Percentiles rank a stretch among this genome's conserved stretches.
Evolutionary conservation across 2,888 invertebrate genomes (phyloP).

Genomic region (Agriopis marginaria): DNA sequence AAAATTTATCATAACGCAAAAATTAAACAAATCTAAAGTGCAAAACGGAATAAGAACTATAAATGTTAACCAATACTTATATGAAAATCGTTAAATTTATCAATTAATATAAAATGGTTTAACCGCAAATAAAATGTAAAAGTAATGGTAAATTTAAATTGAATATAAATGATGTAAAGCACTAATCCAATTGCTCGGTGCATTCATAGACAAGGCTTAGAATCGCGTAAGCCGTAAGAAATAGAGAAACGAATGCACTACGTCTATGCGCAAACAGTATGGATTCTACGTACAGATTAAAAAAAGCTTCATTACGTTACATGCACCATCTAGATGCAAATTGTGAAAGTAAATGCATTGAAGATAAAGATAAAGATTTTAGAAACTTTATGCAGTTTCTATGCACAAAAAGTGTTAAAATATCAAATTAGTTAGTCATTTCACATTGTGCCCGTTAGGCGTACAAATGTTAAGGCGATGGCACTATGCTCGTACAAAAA

Average conservation of each 20-base stretch:
- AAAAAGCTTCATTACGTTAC: background rate
- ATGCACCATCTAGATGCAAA: too few relatives aligned
- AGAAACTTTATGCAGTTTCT: too few relatives aligned
- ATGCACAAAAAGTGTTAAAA: too few relatives aligned
- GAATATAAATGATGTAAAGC: slow-evolving; percentile 24
- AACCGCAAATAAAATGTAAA: slow-evolving; percentile 27
- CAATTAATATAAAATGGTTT: slow-evolving; percentile 30
- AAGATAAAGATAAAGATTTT: too few relatives aligned
- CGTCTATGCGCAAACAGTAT: slow-evolving; percentile 2
- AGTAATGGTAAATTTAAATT: slow-evolving; percentile 28
- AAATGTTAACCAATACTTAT: slow-evolving; percentile 14
- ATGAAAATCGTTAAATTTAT: slow-evolving; percentile 29
- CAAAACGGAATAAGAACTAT: slow-evolving; percentile 9
- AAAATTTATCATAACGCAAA: background rate
- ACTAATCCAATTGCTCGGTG: slow-evolving; percentile 22
- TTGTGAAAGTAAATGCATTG: too few relatives aligned
- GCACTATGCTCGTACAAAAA: too few relatives aligned
- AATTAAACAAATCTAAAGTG: slow-evolving; percentile 5
- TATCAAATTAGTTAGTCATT: too few relatives aligned
- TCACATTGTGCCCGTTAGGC: too few relatives aligned
- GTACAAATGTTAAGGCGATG: too few relatives aligned
- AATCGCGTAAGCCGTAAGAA: slow-evolving; percentile 9
- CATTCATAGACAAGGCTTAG: slow-evolving; percentile 17
- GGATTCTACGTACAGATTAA: background rate
- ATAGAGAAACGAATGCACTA: slow-evolving; percentile 4